Evolutionary conservation across 2,888 invertebrate genomes (phyloP), one percentile per base, ranked within the genome.

Genomic region (Agonum fuliginosum): DNA sequence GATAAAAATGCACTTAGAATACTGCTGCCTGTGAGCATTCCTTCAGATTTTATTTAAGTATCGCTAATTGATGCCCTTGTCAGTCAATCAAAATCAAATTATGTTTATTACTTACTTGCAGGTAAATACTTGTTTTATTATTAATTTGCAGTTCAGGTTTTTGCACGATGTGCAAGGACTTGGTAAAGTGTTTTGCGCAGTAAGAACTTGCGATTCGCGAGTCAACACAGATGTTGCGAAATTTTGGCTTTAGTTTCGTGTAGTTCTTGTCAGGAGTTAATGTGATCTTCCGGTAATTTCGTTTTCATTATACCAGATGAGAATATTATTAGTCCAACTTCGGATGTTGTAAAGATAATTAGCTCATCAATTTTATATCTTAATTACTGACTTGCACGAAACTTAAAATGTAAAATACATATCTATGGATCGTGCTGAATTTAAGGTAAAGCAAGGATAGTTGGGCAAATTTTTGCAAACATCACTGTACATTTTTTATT

Each of bases 31-130:
- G 67, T 27, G 20, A 48, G 71, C 22, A 72, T 51, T 37, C 51
- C 37, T 3, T 22, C 19, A n/a, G 37, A 54, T 54, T 72, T 72
- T 72, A 37, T 71, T 70, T 71, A 71, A 48, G 71, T 30, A 72
- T 72, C 54, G 54, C 72, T 72, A 72, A 72, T 72, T 72, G 72
- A 51, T 12, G 54, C 30, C 30, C 72, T 72, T 72, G 72, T 72
- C 72, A 51, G 72, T 72, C 72, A 72, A 72, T 72, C 72, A 72
- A 54, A 54, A 67, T 67, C 67, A 67, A 41, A 67, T 67, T 41
- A 67, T 67, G 67, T 67, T 67, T 67, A 67, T 67, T 67, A 67
- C 41, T 43, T 67, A 67, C 41, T 67, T 12, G 67, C 67, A 62
- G 58, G 58, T 62, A 62, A 54, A 24, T 54, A 54, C 54, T 24